A percentile compares a stretch with the other conserved stretches of the same genome.
Evolutionary conservation across 2,113 vertebrate species (phyloP).

Genomic region (Cavia porcellus): DNA sequence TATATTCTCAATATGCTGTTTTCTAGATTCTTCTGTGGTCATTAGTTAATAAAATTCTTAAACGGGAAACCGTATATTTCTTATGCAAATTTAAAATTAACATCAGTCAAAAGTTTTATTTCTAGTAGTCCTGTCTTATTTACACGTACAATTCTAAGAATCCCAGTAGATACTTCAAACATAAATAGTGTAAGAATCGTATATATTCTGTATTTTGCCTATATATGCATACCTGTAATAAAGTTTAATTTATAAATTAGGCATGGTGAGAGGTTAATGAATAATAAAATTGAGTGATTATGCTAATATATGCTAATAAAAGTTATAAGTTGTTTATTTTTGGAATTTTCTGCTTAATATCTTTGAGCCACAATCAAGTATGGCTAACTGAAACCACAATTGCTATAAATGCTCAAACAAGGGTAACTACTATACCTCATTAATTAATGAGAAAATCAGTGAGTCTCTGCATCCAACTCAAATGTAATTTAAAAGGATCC

Average conservation of each 20-base stretch:
- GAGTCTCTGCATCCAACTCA: neutral
- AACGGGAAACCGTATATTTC: neutral
- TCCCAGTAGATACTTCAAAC: neutral
- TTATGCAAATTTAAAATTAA: slow-evolving; percentile 44
- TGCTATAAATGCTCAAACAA: neutral
- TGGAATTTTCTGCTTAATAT: neutral
- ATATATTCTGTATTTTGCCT: neutral
- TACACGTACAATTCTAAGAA: neutral
- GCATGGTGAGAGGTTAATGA: neutral
- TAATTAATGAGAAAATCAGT: neutral
- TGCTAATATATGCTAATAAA: neutral
- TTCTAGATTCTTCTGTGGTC: slow-evolving; percentile 27
- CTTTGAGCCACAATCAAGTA: neutral
- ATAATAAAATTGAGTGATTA: neutral
- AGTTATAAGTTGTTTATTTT: neutral
- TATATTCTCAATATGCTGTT: slow-evolving; percentile 21
- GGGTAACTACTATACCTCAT: neutral
- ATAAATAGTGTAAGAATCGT: neutral
- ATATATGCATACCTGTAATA: neutral
- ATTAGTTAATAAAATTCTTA: slow-evolving; percentile 41
- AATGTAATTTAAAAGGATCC: neutral
- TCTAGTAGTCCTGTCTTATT: neutral
- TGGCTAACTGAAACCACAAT: neutral
- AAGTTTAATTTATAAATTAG: neutral
- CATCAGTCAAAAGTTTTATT: slow-evolving; percentile 41